These are phyloP conservation scores for Anser brachyrhynchus DNA, from an alignment of 2,113 vertebrate species.

Conservation along the genomic window DNA sequence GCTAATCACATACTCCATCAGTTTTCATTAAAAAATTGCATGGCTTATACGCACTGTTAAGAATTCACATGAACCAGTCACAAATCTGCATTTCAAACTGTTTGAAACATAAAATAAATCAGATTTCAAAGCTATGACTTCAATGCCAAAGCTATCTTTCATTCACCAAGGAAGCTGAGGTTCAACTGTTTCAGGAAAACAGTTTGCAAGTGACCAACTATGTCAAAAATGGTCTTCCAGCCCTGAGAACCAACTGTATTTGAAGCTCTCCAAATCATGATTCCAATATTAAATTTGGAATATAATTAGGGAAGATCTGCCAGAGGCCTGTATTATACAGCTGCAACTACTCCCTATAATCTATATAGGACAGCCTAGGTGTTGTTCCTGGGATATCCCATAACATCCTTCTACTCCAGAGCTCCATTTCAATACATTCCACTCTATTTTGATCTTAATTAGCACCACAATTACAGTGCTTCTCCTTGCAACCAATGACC, in stretches of 20 bases:
- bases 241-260: background rate
- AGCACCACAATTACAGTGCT: background rate
- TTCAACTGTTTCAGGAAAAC: background rate
- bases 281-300: background rate
- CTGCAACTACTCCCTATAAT: background rate
- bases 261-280: background rate
- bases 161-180: background rate
- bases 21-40: rapidly evolving
- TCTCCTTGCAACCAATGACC: background rate
- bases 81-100: background rate
- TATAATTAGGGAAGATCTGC: background rate
- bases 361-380: background rate
- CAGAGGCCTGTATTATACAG: background rate
- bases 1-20: background rate
- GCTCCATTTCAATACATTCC: background rate
- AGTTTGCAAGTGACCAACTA: background rate
- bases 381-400: background rate
- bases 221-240: background rate
- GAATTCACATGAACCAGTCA: background rate
- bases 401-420: background rate
- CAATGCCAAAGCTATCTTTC: background rate
- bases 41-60: background rate
- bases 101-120: background rate
- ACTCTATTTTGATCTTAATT: background rate
- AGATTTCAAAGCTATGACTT: background rate